Conservation (phyloP, 2,888 invertebrate species). For the Drosophila mercatorum region DNA sequence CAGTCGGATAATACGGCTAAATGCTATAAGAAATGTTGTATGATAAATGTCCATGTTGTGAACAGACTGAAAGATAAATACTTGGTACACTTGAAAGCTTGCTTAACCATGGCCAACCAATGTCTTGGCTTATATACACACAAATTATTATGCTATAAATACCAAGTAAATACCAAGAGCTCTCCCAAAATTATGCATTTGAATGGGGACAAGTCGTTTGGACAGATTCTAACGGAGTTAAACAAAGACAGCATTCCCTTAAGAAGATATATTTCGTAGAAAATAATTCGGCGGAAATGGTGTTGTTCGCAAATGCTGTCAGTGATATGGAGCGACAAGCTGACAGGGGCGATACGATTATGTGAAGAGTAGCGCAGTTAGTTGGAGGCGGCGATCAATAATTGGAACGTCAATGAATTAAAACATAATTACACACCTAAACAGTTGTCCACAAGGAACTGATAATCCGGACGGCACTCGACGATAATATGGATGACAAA, state of each 20-base stretch:
- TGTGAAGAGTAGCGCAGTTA: slow-evolving; percentile 44
- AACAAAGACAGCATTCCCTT: neutral
- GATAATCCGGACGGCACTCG: slow-evolving; percentile 49
- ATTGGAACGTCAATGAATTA: slow-evolving; percentile 46
- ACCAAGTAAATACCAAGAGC: neutral
- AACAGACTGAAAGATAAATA: neutral
- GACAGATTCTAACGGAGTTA: neutral
- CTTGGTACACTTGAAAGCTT: neutral
- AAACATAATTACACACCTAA: slow-evolving; percentile 38
- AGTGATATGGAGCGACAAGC: slow-evolving; percentile 6
- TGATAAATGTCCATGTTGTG: too few relatives aligned
- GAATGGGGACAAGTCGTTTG: accelerated
- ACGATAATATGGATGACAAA: slow-evolving; percentile 29
- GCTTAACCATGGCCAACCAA: neutral
- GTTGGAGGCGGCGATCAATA: slow-evolving; percentile 32
- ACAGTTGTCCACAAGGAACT: slow-evolving; percentile 25
- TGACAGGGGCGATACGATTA: slow-evolving; percentile 30
- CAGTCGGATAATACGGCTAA: too few relatives aligned
- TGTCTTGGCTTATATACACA: neutral
- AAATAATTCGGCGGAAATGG: slow-evolving; percentile 39
- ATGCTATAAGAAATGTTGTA: too few relatives aligned
- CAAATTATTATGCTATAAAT: neutral
- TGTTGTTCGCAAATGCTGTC: slow-evolving; percentile 18
- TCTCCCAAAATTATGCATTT: slow-evolving; percentile 16
- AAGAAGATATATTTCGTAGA: slow-evolving; percentile 3